These are phyloP conservation scores for Brachyalestes nurse DNA, from an alignment of 2,797 vertebrate species.

Conservation along the genomic window DNA sequence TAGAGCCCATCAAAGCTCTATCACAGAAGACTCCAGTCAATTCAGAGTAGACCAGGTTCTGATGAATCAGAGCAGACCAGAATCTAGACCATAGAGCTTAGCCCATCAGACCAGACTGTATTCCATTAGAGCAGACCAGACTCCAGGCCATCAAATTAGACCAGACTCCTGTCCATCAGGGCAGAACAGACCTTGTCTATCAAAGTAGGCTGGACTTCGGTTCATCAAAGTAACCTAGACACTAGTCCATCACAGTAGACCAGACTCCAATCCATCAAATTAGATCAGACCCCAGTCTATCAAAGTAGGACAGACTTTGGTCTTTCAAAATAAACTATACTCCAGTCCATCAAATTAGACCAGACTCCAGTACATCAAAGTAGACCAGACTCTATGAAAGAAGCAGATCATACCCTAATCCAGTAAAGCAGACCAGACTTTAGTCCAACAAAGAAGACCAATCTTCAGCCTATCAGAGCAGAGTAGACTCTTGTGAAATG, in stretches of 20 bases:
- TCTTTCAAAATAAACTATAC: too few relatives aligned
- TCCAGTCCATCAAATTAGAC: neutral
- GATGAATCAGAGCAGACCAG: neutral
- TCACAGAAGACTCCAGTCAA: neutral
- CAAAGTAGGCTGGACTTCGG: too few relatives aligned
- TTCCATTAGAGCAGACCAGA: neutral
- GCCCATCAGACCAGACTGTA: neutral
- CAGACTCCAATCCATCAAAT: neutral
- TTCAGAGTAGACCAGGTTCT: neutral
- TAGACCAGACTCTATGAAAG: neutral
- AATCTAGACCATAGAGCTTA: too few relatives aligned
- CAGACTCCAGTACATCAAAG: neutral
- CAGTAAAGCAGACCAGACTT: neutral
- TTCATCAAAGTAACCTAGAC: too few relatives aligned
- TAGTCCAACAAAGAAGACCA: neutral
- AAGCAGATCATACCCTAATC: neutral
- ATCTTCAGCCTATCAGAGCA: neutral
- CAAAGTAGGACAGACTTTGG: neutral
- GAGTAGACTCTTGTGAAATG: neutral
- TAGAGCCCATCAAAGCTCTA: too few relatives aligned
- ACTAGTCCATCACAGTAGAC: neutral
- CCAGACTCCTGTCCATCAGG: too few relatives aligned
- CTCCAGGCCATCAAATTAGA: neutral
- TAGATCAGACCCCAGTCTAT: neutral
- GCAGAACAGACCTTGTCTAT: too few relatives aligned